These are phyloP conservation scores for Microtus ochrogaster DNA, from an alignment of 2,113 vertebrate genomes.

Conservation along the genomic window DNA sequence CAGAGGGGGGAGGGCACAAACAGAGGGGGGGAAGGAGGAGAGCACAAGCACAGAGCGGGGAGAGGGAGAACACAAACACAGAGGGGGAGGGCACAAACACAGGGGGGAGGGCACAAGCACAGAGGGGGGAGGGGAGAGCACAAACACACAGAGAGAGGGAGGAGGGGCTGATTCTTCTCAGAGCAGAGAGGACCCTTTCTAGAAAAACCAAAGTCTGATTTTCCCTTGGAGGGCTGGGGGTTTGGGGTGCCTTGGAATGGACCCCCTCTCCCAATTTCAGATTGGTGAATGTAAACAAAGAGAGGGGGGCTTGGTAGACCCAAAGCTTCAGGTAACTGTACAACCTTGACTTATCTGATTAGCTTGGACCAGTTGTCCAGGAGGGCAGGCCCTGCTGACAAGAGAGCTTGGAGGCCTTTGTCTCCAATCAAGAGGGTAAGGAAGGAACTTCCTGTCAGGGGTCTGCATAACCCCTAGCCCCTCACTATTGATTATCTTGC, in stretches of 20 bases:
- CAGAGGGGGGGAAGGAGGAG: no score
- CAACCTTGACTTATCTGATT: background rate
- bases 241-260: background rate
- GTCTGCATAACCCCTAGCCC: background rate
- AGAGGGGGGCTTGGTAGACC: background rate
- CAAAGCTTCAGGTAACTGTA: background rate
- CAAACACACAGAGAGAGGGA: background rate
- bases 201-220: background rate
- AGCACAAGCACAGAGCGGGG: no score
- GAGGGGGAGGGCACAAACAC: no score
- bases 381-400: background rate
- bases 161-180: background rate
- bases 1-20: no score
- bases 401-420: background rate
- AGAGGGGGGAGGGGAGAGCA: no score
- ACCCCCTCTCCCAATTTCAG: no score
- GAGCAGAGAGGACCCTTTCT: background rate
- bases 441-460: background rate
- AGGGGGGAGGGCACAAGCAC: no score
- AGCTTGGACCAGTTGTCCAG: background rate
- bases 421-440: background rate
- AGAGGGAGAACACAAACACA: no score
- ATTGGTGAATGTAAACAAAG: background rate
- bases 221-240: background rate
- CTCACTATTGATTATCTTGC: background rate